These are phyloP conservation scores for Arrhamphus sclerolepis DNA, from an alignment of 2,797 vertebrate species.

Conservation along the genomic window DNA sequence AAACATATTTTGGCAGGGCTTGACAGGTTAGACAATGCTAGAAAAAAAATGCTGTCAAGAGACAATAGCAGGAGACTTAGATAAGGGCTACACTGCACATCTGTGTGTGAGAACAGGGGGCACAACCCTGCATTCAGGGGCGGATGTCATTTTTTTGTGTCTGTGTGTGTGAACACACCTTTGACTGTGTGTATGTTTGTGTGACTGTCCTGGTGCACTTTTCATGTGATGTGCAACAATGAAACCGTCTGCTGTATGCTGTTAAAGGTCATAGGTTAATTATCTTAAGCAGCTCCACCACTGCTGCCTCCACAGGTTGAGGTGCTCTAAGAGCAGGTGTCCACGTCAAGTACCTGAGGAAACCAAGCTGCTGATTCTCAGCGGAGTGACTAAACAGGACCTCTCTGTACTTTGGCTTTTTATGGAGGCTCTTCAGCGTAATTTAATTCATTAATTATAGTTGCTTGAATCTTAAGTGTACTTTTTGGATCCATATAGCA, in stretches of 20 bases:
- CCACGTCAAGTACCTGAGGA: conserved; percentile 12
- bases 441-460: too few relatives aligned
- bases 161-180: conserved; percentile 3
- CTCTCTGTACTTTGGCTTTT: too few relatives aligned
- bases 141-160: background rate
- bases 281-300: conserved; percentile 14
- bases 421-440: too few relatives aligned
- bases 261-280: conserved; percentile 49
- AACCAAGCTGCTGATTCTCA: background rate
- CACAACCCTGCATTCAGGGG: background rate
- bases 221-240: conserved; percentile 1
- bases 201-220: background rate
- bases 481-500: too few relatives aligned
- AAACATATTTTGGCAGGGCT: conserved; percentile 71
- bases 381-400: too few relatives aligned
- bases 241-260: conserved; percentile 12
- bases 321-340: background rate
- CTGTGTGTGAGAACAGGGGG: conserved; percentile 1
- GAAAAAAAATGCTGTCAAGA: conserved; percentile 58
- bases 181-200: background rate
- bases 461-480: too few relatives aligned
- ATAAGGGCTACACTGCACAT: conserved; percentile 15
- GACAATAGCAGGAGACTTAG: conserved; percentile 33
- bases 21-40: conserved; percentile 72
- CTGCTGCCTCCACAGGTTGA: conserved; percentile 13